Percentiles rank a stretch among this genome's conserved stretches.
phyloP scores from a whole-genome alignment of 2,888 invertebrate genomes.

The Tiliacea aurago region DNA sequence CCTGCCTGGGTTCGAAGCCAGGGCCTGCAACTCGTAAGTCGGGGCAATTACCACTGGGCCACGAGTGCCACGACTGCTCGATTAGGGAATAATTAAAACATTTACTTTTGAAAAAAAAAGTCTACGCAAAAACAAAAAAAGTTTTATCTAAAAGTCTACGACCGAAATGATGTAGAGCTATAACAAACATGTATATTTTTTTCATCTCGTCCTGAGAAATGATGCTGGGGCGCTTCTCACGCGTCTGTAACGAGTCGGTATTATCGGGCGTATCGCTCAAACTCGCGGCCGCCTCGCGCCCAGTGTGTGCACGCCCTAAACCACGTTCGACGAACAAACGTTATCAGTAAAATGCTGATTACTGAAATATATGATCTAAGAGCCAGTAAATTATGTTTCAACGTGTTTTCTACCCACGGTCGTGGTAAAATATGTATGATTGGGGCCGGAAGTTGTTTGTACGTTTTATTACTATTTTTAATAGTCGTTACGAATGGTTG shows the following conservation, averaged over 20 bases:
- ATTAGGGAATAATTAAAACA: background rate
- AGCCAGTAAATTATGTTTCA: constrained; percentile 53
- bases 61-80: too few species aligned
- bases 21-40: too few species aligned
- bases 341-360: constrained; percentile 56
- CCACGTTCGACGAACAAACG: constrained; percentile 54
- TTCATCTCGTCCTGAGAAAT: constrained; percentile 74
- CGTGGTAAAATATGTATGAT: constrained; percentile 48
- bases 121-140: constrained; percentile 39
- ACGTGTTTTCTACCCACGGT: constrained; percentile 51
- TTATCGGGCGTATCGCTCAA: constrained; percentile 71
- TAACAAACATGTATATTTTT: constrained; percentile 64
- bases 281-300: constrained; percentile 53
- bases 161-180: constrained; percentile 52
- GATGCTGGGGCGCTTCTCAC: constrained; percentile 79
- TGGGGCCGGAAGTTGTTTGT: constrained; percentile 55
- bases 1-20: too few species aligned
- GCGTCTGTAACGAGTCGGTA: constrained; percentile 69
- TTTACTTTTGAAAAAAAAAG: constrained; percentile 14
- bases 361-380: constrained; percentile 65
- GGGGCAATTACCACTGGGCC: too few species aligned
- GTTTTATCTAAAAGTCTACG: constrained; percentile 50
- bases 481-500: constrained; percentile 28
- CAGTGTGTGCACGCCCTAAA: constrained; percentile 66
- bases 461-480: constrained; percentile 51